Percentiles rank a stretch among this genome's conserved stretches.
Conservation (phyloP, 2,888 invertebrate species). For the Drosophila mayaguana region DNA sequence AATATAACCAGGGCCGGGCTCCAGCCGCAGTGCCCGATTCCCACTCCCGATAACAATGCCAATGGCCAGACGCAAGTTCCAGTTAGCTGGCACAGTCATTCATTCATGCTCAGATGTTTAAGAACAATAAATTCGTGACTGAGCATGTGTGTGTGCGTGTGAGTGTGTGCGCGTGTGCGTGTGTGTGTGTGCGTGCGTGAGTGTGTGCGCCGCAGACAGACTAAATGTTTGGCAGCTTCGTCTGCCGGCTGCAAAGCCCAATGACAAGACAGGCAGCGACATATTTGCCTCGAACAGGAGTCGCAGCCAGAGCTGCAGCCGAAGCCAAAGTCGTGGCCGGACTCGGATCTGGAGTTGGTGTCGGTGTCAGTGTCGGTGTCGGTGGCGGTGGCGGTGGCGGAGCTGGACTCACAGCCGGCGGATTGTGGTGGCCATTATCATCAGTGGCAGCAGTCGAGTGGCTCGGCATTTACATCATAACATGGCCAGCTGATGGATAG, state of each 20-base stretch:
- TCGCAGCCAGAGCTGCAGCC: constrained; percentile 8
- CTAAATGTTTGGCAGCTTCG: constrained; percentile 64
- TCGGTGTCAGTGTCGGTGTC: too few relatives aligned
- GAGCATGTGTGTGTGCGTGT: constrained; percentile 9
- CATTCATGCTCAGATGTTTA: constrained; percentile 69
- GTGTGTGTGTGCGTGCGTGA: constrained; percentile 17
- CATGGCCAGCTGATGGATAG: constrained; percentile 73
- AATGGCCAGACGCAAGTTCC: constrained; percentile 32
- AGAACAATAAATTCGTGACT: constrained; percentile 68
- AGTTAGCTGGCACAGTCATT: constrained; percentile 51
- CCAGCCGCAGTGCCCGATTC: constrained; percentile 11
- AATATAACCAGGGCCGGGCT: constrained; percentile 60
- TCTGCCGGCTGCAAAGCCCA: constrained; percentile 46
- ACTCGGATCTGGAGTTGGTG: background rate
- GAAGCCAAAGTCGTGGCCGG: constrained; percentile 2
- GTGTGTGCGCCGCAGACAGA: constrained; percentile 42
- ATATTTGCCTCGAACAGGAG: constrained; percentile 55
- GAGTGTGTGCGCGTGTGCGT: background rate
- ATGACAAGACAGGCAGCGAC: constrained; percentile 62
- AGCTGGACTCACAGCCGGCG: constrained; percentile 1
- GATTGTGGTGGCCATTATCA: constrained; percentile 61
- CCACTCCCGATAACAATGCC: constrained; percentile 10
- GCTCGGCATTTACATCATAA: constrained; percentile 72
- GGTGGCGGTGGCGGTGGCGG: too few relatives aligned
- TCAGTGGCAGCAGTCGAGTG: constrained; percentile 45